Conservation (phyloP, 1,140 invertebrate species). For the Hypothenemus hampei region DNA sequence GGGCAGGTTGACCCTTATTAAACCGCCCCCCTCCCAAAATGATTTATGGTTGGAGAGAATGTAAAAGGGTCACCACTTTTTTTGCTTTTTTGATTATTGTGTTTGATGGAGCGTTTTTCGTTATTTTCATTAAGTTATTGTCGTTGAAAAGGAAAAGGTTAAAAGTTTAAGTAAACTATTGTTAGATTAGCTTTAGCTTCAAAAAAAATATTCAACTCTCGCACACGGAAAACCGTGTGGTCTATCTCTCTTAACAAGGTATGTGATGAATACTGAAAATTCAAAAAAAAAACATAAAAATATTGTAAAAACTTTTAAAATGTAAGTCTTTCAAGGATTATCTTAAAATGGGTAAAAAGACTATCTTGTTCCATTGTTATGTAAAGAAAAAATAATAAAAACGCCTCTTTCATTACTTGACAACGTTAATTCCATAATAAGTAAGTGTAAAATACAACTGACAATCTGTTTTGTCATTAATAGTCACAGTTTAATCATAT, state of each 20-base stretch:
- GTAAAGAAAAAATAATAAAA: constrained; percentile 24
- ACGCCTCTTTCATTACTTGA: constrained; percentile 18
- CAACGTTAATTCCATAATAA: constrained; percentile 16
- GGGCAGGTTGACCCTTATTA: constrained; percentile 18
- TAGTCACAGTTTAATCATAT: constrained; percentile 18
- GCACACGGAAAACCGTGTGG: constrained; percentile 9
- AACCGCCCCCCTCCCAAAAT: not conserved
- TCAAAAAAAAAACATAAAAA: too few relatives aligned
- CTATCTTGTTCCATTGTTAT: constrained; percentile 30
- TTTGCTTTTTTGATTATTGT: too few relatives aligned
- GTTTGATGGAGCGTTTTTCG: too few relatives aligned
- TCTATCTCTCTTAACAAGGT: constrained; percentile 28
- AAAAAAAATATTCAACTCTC: too few relatives aligned
- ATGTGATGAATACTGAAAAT: constrained; percentile 27
- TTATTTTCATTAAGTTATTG: too few relatives aligned
- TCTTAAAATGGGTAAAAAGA: constrained; percentile 15
- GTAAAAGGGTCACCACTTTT: too few relatives aligned
- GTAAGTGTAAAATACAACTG: constrained; percentile 11
- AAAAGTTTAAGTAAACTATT: too few relatives aligned
- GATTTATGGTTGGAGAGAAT: not conserved
- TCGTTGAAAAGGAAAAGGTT: too few relatives aligned
- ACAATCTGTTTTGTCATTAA: constrained; percentile 26
- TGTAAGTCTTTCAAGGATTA: constrained; percentile 19
- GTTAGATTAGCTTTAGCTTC: too few relatives aligned
- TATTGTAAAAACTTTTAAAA: constrained; percentile 21